Evolutionary conservation across 64 coral and sea anemone genomes (phyloP), one percentile per base, ranked within the genome.

Genomic region (Montipora capricornis): DNA sequence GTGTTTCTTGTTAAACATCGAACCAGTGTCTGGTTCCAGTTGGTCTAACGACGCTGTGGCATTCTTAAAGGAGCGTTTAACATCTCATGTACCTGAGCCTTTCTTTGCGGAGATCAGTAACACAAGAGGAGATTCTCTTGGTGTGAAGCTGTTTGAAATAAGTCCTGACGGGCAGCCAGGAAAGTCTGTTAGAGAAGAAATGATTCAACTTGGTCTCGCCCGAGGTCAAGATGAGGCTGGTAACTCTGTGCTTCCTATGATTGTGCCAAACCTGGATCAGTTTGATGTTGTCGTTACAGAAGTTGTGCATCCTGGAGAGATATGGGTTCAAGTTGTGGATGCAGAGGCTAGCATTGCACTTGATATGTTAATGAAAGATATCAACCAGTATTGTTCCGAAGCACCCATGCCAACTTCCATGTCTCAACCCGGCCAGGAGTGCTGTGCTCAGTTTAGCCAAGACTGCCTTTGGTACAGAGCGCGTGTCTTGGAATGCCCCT

Each of bases 391-490:
- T 47, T 93, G 90, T 92, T 44, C 75, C 37, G 11, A 19, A 6
- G 45, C 74, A 37, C 2, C 81, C 1, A 0, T 66, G 1, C 45
- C 76, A 2, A 52, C 47, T 5, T 24, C 57, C 4, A 7, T 57
- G 17, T 74, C 47, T 6, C 58, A 24, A 4, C 91, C 17, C 16
- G 83, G 83, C 9, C 51, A 87, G 60, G 53, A 87, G 8, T 93
- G 90, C 46, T 77, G 68, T 76, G 79, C 68, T 20, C 80, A 85
- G 44, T 92, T 92, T 50, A 86, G 50, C 29, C 59, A 75, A 74
- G 90, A 92, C 60, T 37, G 44, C 10, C 84, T 12, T 4, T 92
- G 90, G 90, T 92, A 92, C 26, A 81, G 90, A 26, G 90, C 90
- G 48, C 68, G 81, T 16, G 90, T 92, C 49, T n/a, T 92, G 17